phyloP scores from a whole-genome alignment of 2,113 vertebrate species.

The Pelecanus crispus region DNA sequence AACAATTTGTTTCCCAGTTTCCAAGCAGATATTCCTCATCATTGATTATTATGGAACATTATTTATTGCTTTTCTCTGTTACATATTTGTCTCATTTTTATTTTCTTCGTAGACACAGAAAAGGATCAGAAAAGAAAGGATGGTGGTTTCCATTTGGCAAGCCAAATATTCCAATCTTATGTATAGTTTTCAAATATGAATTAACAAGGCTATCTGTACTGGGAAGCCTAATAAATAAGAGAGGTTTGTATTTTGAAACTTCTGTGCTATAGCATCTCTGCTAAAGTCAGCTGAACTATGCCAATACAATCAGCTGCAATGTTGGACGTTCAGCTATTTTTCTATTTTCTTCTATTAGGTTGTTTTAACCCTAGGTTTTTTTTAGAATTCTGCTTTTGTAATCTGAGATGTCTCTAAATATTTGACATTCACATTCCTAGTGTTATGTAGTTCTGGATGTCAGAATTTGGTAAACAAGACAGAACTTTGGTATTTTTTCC shows the following conservation, averaged over 20 bases:
- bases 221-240: neutral
- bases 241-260: neutral
- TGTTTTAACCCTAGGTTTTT: neutral
- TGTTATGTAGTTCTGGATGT: neutral
- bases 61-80: neutral
- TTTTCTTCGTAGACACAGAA: neutral
- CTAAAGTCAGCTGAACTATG: neutral
- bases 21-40: neutral
- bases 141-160: neutral
- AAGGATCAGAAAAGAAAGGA: neutral
- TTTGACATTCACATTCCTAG: neutral
- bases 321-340: neutral
- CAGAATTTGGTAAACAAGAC: neutral
- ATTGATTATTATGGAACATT: neutral
- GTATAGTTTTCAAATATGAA: neutral
- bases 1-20: conserved; percentile 9
- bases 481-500: neutral
- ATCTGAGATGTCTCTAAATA: neutral
- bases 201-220: neutral
- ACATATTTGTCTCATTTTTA: neutral
- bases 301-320: neutral
- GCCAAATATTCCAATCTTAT: neutral
- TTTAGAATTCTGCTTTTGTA: neutral
- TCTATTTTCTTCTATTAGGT: neutral
- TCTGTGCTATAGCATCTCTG: neutral